Percentiles rank a stretch among this genome's conserved stretches.
Conservation (phyloP, 2,888 invertebrate genomes). For the Drosophila gaucha region DNA sequence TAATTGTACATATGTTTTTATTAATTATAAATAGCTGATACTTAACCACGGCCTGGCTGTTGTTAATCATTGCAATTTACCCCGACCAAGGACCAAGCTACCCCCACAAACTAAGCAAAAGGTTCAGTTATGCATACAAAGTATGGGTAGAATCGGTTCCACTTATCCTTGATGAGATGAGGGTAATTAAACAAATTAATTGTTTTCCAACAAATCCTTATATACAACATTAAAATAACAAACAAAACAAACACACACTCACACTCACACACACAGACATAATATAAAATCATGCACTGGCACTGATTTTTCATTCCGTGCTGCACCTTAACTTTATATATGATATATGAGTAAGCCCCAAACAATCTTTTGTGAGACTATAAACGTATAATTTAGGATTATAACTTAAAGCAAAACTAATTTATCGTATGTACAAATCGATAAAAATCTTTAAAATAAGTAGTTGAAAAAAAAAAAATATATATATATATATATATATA, state of each 20-base stretch:
- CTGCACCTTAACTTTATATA: conserved; percentile 49
- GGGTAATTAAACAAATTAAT: conserved; percentile 30
- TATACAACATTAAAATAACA: conserved; percentile 14
- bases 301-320: conserved; percentile 51
- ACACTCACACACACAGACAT: conserved; percentile 7
- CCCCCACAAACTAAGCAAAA: conserved; percentile 21
- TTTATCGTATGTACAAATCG: conserved; percentile 70
- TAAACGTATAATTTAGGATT: conserved; percentile 65
- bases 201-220: conserved; percentile 43
- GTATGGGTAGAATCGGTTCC: conserved; percentile 57
- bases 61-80: conserved; percentile 48
- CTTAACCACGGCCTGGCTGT: conserved; percentile 70
- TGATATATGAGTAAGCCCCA: conserved; percentile 51
- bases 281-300: conserved; percentile 37
- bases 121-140: conserved; percentile 55
- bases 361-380: conserved; percentile 78
- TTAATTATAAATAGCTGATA: conserved; percentile 47
- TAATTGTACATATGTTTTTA: conserved; percentile 69
- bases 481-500: conserved; percentile 3
- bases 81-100: conserved; percentile 32
- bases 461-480: conserved; percentile 51
- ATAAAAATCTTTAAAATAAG: conserved; percentile 69
- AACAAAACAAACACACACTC: conserved; percentile 3
- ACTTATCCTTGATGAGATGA: conserved; percentile 20
- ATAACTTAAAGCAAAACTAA: conserved; percentile 54